Evolutionary conservation across 2,888 invertebrate species (phyloP), one percentile per base, ranked within the genome.

Genomic region (Drosophila emarginata): DNA sequence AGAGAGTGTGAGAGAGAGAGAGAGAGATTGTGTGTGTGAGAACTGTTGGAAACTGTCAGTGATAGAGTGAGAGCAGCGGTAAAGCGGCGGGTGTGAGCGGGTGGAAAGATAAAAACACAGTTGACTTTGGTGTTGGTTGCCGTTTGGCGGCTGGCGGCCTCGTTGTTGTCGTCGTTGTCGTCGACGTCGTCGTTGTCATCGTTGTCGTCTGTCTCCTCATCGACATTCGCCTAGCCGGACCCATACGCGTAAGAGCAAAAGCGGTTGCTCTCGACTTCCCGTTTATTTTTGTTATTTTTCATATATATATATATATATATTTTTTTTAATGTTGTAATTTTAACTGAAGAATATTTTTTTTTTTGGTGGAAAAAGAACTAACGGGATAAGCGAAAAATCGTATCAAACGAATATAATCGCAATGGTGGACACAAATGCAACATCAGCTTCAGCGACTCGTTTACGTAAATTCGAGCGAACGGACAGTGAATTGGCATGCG

Each of bases 401-500:
- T 40, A 14, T 14, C 5, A 18, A 18, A 45, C 4, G 4, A 11
- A 45, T 2, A 18, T 32, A 45, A 6, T 18, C 11, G 4, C 45
- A 11, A 90, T 90, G 90, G 85, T 87, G 66, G 90, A 90, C 66
- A 78, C 84, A 66, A 89, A 74, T 54, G 61, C 84, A 3, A 45
- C 45, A 45, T 45, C 45, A 45, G 67, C 81, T 7, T 67, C 78
- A 3, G 80, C 86, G 52, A 82, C 91, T 57, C 93, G 91, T 60
- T 78, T 91, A 68, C 89, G 91, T 37, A 89, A 90, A 83, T 96
- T 91, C 74, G 91, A 91, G 71, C 83, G 91, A 95, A 96, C 96
- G 90, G 97, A 97, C 93, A 96, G 96, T 90, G 97, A 97, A 92
- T 94, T 96, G 84, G 96, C 96, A 87, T 96, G 96, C 90, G 96